Evolutionary conservation across 1,140 invertebrate species (phyloP), one percentile per base, ranked within the genome.

Genomic region (Drosophila leontia): DNA sequence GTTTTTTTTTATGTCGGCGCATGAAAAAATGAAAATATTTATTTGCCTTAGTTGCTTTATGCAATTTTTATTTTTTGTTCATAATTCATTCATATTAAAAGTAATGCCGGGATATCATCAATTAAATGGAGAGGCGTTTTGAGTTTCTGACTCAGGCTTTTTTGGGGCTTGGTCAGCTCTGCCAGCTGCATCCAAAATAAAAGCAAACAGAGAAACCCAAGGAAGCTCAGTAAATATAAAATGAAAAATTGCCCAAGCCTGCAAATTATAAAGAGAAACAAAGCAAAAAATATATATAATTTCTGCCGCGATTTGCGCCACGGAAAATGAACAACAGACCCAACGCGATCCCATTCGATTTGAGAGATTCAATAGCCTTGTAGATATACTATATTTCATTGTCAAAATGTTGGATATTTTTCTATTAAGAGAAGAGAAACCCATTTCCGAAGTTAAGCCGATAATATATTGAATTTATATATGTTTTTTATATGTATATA

Each of bases 181-280:
- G 62, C 12, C 29, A 65, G 65, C 41, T 45, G 58, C 32, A 37
- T 37, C 35, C 32, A 41, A 44, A 69, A 68, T 51, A 68, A 55
- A 70, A 67, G 53, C 41, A 58, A 37, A 44, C 32, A 11, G 37
- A 32, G 41, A 47, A 72, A 37, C 23, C 23, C 45, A 41, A 69
- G 55, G 63, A 68, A 61, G 55, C 53, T 60, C 29, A 55, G 17
- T 60, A 56, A 56, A 84, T 67, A 61, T 32, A 39, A 65, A 75
- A 78, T 86, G 64, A 76, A 82, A 76, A 75, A 87, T 79, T 68
- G 83, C 65, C 53, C 50, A 61, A 57, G 69, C 79, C 86, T 82
- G 83, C 82, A 82, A 86, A 82, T 82, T 79, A 71, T 87, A 71
- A 75, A 78, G 70, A 61, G 67, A 12, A 75, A 53, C 47, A 62